Percentiles rank a stretch among this genome's conserved stretches.
These are phyloP conservation scores for Pollenia angustigena DNA, from an alignment of 2,888 invertebrate species.

Conservation along the genomic window DNA sequence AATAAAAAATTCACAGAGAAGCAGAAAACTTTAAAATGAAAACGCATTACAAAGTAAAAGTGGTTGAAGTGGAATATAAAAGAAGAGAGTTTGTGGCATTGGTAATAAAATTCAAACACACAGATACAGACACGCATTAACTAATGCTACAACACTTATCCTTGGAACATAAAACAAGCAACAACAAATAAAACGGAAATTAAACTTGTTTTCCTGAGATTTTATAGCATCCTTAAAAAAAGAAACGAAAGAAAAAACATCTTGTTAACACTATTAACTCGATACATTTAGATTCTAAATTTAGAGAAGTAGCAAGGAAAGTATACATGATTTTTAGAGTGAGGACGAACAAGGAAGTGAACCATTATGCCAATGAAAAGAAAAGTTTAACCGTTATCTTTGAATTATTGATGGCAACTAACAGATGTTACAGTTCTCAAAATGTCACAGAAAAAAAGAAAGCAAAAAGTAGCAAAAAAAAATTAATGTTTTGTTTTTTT, in stretches of 20 bases:
- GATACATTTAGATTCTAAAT: neutral
- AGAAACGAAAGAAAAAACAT: constrained; percentile 33
- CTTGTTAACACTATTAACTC: constrained; percentile 70
- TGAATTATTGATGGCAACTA: constrained; percentile 69
- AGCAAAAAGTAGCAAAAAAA: neutral
- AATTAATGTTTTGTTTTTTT: constrained; percentile 2
- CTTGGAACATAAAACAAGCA: constrained; percentile 33
- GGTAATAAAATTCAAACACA: constrained; percentile 1
- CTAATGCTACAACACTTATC: neutral
- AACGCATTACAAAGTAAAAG: constrained; percentile 60
- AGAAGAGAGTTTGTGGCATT: constrained; percentile 18
- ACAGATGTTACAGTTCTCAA: constrained; percentile 67
- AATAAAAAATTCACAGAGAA: constrained; percentile 22
- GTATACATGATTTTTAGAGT: neutral
- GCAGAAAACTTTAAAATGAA: constrained; percentile 49
- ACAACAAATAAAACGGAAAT: constrained; percentile 73
- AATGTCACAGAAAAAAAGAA: constrained; percentile 11
- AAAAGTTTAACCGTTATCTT: constrained; percentile 69
- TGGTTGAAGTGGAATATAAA: constrained; percentile 39
- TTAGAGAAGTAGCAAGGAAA: neutral
- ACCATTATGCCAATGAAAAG: constrained; percentile 61
- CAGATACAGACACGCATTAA: neutral
- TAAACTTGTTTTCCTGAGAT: constrained; percentile 74
- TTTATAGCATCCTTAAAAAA: constrained; percentile 72
- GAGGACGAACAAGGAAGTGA: constrained; percentile 15